Evolutionary conservation across 1,140 invertebrate genomes (phyloP).

Genomic region (Batillaria attramentaria): DNA sequence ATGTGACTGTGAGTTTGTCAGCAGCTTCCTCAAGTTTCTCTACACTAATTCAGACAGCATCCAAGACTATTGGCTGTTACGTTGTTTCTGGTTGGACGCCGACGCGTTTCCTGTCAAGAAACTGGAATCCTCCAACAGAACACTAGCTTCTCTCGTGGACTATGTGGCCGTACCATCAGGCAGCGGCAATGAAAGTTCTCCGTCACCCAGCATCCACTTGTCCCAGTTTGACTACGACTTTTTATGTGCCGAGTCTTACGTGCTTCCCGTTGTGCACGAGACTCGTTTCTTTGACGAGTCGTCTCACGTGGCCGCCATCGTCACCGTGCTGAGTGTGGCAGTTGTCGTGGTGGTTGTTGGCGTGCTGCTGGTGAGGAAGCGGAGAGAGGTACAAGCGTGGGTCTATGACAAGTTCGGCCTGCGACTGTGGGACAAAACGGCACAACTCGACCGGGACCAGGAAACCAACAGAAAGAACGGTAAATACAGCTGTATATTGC

Average conservation of each 20-base stretch:
- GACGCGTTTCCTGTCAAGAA: neutral
- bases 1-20: slow-evolving; percentile 47
- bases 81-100: slow-evolving; percentile 28
- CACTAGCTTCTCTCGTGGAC: neutral
- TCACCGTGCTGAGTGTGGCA: slow-evolving; percentile 12
- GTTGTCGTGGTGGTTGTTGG: slow-evolving; percentile 29
- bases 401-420: slow-evolving; percentile 47
- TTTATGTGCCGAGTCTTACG: neutral
- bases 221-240: neutral
- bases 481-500: too few species aligned
- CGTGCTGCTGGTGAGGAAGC: slow-evolving; percentile 33
- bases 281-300: neutral
- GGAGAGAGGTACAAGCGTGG: slow-evolving; percentile 47
- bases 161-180: neutral
- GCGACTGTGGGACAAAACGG: slow-evolving; percentile 37
- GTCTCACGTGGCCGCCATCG: neutral
- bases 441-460: neutral
- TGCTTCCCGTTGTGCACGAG: neutral
- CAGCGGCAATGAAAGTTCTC: neutral
- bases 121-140: neutral
- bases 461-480: too few species aligned
- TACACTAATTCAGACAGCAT: slow-evolving; percentile 22
- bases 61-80: slow-evolving; percentile 21
- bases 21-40: slow-evolving; percentile 22
- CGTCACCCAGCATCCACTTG: neutral